A percentile compares a stretch with the other conserved stretches of the same genome.
Conservation (phyloP, 2,888 invertebrate genomes). For the Seira ritae region DNA sequence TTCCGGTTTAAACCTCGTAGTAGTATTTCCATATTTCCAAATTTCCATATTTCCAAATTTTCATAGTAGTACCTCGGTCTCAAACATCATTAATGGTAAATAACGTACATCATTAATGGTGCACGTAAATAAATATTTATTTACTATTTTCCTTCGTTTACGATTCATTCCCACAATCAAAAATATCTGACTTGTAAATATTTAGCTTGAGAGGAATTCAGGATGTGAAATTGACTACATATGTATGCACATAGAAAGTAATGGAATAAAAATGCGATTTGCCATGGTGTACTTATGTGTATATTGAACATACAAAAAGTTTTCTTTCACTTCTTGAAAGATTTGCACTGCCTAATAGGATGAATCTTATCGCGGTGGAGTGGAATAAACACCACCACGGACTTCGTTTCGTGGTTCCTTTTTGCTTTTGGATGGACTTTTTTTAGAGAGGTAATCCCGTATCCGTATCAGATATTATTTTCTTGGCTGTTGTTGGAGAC, state of each 20-base stretch:
- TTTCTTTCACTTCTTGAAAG: conserved; percentile 2
- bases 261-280: too few relatives aligned
- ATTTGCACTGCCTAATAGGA: neutral
- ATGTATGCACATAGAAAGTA: neutral
- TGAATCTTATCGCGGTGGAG: too few relatives aligned
- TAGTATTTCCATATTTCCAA: too few relatives aligned
- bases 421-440: neutral
- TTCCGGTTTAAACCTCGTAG: too few relatives aligned
- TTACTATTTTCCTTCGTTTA: neutral
- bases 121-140: neutral
- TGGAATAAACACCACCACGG: too few relatives aligned
- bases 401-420: too few relatives aligned
- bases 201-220: neutral
- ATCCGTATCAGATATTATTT: conserved; percentile 20
- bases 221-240: neutral
- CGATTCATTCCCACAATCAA: neutral
- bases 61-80: too few relatives aligned
- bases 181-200: neutral
- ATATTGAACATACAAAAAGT: too few relatives aligned
- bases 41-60: too few relatives aligned
- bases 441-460: conserved; percentile 1
- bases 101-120: too few relatives aligned
- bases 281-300: too few relatives aligned
- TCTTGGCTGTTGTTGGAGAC: conserved; percentile 16
- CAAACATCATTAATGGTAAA: too few relatives aligned